phyloP scores from a whole-genome alignment of 2,888 invertebrate species.

The Cephonodes hylas region DNA sequence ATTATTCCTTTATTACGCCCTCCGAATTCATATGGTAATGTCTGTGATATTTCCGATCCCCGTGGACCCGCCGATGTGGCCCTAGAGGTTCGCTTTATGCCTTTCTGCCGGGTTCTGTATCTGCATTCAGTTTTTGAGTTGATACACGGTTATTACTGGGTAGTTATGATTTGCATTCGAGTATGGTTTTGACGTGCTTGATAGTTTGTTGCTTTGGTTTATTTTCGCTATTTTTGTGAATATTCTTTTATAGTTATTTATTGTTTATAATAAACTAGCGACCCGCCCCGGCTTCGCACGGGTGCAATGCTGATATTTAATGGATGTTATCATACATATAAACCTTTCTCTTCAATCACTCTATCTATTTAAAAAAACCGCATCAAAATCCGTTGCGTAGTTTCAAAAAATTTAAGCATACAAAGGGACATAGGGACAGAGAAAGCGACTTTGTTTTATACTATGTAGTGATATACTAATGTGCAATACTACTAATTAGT shows the following conservation, averaged over 20 bases:
- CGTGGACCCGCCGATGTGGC: slow-evolving; percentile 45
- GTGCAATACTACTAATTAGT: too few relatives aligned
- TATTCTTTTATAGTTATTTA: background rate
- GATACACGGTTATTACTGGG: background rate
- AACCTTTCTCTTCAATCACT: too few relatives aligned
- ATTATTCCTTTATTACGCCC: slow-evolving; percentile 73
- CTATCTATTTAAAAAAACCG: too few relatives aligned
- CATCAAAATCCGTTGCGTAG: too few relatives aligned
- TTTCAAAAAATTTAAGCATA: too few relatives aligned
- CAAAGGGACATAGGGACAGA: too few relatives aligned
- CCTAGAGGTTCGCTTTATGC: slow-evolving; percentile 29
- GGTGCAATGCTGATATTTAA: too few relatives aligned
- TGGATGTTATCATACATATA: too few relatives aligned
- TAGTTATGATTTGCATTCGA: background rate
- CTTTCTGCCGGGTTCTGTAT: slow-evolving; percentile 7
- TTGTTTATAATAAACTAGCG: too few relatives aligned
- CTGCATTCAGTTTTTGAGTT: slow-evolving; percentile 1
- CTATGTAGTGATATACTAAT: too few relatives aligned
- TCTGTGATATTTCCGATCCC: slow-evolving; percentile 58
- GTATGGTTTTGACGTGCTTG: background rate
- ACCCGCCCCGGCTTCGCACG: too few relatives aligned
- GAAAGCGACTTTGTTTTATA: too few relatives aligned
- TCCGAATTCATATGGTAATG: slow-evolving; percentile 72
- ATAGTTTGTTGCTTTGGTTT: background rate
- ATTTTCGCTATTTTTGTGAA: background rate